phyloP scores from a whole-genome alignment of 2,888 invertebrate species.

The Bugulina stolonifera region DNA sequence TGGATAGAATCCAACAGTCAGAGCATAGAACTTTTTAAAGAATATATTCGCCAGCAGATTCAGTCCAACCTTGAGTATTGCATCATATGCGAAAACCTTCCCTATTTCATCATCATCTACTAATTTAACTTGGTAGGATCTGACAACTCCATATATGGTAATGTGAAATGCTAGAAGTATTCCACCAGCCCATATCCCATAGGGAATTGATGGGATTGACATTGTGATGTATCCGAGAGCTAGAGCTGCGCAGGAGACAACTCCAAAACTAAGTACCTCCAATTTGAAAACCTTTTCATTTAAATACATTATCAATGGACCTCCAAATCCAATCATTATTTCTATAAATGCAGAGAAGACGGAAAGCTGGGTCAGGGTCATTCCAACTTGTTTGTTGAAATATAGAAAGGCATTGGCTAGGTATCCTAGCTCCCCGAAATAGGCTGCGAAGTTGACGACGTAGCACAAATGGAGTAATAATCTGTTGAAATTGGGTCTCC shows the following conservation, averaged over 20 bases:
- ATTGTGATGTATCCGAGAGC: background rate
- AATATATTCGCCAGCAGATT: background rate
- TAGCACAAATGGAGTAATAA: background rate
- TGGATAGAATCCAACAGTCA: background rate
- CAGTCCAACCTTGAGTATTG: background rate
- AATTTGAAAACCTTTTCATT: background rate
- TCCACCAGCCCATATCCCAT: background rate
- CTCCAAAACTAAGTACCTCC: background rate
- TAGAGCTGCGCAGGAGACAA: background rate
- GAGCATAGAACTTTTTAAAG: background rate
- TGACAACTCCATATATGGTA: background rate
- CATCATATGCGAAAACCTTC: conserved; percentile 1
- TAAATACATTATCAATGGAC: background rate
- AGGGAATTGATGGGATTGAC: background rate
- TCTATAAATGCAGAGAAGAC: background rate
- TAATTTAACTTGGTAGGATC: background rate
- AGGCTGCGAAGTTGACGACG: background rate
- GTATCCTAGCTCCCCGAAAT: background rate
- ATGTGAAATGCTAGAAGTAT: background rate
- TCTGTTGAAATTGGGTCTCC: background rate
- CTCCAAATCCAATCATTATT: background rate
- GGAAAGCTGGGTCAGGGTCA: background rate
- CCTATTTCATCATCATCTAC: background rate
- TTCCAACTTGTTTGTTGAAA: background rate
- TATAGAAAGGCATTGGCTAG: background rate